Evolutionary conservation across 2,888 invertebrate genomes (phyloP).

Genomic region (Cheilosia scutellata): DNA sequence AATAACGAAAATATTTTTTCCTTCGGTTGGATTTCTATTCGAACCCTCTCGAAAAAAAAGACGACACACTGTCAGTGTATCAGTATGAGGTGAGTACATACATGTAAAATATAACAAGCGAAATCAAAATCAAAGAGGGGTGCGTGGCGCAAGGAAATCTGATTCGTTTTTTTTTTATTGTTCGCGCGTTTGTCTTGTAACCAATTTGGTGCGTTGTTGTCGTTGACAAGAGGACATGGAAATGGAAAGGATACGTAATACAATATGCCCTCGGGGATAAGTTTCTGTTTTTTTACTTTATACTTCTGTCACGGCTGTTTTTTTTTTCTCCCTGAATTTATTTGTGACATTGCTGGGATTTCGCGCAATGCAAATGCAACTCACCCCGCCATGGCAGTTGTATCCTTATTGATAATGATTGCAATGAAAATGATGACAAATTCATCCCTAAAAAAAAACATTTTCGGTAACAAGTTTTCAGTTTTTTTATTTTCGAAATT

Average conservation of each 20-base stretch:
- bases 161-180: slow-evolving; percentile 70
- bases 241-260: slow-evolving; percentile 28
- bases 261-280: slow-evolving; percentile 70
- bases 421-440: slow-evolving; percentile 51
- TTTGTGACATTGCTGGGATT: slow-evolving; percentile 64
- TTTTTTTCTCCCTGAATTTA: slow-evolving; percentile 46
- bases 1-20: slow-evolving; percentile 67
- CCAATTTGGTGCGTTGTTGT: slow-evolving; percentile 46
- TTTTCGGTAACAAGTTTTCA: slow-evolving; percentile 61
- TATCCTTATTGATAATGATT: slow-evolving; percentile 68
- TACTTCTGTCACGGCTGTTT: slow-evolving; percentile 28
- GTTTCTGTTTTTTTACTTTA: slow-evolving; percentile 51
- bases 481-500: slow-evolving; percentile 50
- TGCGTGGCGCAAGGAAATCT: slow-evolving; percentile 42
- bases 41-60: slow-evolving; percentile 11
- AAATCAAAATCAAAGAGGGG: slow-evolving; percentile 55
- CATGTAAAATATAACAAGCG: slow-evolving; percentile 49
- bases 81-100: slow-evolving; percentile 43
- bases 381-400: slow-evolving; percentile 52
- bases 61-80: slow-evolving; percentile 18
- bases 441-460: slow-evolving; percentile 48
- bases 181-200: slow-evolving; percentile 57
- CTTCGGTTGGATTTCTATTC: slow-evolving; percentile 2
- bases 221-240: slow-evolving; percentile 37
- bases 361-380: slow-evolving; percentile 1